A percentile compares a stretch with the other conserved stretches of the same genome.
phyloP scores from a whole-genome alignment of 2,113 vertebrate species.

The Scalopus aquaticus region DNA sequence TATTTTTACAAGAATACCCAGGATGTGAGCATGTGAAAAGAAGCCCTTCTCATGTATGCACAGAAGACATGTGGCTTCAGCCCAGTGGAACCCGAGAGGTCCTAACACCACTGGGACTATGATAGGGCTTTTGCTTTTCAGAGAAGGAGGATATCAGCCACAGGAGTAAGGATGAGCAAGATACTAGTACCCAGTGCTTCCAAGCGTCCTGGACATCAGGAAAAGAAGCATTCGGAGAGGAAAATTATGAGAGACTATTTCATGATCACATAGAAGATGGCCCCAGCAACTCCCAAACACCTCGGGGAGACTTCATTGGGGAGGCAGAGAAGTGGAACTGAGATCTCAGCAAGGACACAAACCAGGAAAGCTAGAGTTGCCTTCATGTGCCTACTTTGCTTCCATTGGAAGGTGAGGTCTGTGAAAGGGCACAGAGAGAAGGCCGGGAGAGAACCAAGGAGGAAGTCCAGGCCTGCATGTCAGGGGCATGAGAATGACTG shows the following conservation, averaged over 20 bases:
- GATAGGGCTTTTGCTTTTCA: neutral
- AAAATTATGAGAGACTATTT: neutral
- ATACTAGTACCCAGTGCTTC: neutral
- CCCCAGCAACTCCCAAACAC: neutral
- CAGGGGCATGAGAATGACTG: neutral
- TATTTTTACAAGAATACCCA: neutral
- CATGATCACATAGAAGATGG: neutral
- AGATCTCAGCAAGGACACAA: neutral
- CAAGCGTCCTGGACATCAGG: neutral
- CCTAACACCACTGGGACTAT: neutral
- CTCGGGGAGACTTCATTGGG: neutral
- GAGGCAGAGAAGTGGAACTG: neutral
- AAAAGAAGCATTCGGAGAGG: neutral
- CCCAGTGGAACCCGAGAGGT: neutral
- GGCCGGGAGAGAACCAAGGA: neutral
- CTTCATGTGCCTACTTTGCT: neutral
- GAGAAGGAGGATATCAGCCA: neutral
- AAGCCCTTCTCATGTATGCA: neutral
- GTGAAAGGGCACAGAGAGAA: neutral
- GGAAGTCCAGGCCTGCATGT: neutral
- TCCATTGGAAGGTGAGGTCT: neutral
- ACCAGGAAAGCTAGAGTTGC: neutral
- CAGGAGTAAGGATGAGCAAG: neutral
- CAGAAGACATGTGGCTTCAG: neutral
- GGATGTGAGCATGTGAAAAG: neutral